Base-by-base conservation (phyloP, 1,140 invertebrate genomes). In the Ceratina australensis region DNA sequence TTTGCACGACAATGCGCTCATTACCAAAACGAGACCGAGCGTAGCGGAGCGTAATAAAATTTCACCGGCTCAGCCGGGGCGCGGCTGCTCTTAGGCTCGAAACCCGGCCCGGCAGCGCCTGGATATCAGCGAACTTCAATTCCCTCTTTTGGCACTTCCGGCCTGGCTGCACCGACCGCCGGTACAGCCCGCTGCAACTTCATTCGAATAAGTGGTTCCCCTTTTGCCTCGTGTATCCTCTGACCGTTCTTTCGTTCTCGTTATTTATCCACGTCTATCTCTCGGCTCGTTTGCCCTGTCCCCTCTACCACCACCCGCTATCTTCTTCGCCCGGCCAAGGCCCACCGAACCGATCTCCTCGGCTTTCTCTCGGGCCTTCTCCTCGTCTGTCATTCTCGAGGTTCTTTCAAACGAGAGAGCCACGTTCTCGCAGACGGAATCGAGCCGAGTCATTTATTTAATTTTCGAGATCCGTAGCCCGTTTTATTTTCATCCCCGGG, bases 171-270 rank as follows among this genome's bases (percentile, higher is more conserved):
- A 68, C 61, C 60, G 28, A 26, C 50, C 10, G 59, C 22, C 22
- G 28, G 24, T 18, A 24, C 22, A 42, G 20, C 64, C 26, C 49
- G 76, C 33, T 74, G 79, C 80, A 65, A 81, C 81, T 86, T 88
- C 81, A 88, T 89, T 88, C 86, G 81, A 87, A 88, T 89, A 88
- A 88, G 88, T 87, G 86, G 81, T 77, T 79, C 78, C 75, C 77
- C 72, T 81, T n/a, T 77, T 78, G 78, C 63, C 66, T 67, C 71
- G 69, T 16, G 59, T 64, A 67, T 69, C 73, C 33, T 54, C 61
- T 52, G 49, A 22, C 42, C 68, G 33, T 69, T 59, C 54, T 75
- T 26, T 59, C 20, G 28, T 18, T 54, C 63, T 72, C 16, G 61
- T 52, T 82, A 71, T 72, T 72, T 67, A 78, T 78, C 72, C 59